Evolutionary conservation across 2,888 invertebrate species (phyloP), one percentile per base, ranked within the genome.

Genomic region (Belgica antarctica): DNA sequence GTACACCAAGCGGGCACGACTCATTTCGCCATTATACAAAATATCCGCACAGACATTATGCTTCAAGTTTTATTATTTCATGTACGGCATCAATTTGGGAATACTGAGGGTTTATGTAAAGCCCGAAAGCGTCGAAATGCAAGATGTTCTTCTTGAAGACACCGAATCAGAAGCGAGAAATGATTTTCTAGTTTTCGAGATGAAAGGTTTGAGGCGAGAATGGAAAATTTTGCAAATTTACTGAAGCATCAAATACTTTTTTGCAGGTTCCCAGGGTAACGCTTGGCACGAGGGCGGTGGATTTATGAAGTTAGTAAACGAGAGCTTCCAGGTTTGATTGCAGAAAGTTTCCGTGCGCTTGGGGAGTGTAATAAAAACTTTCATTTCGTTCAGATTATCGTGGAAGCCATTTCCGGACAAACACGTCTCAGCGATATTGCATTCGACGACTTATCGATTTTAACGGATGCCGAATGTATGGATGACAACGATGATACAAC

Each of bases 391-490:
- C 27, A 92, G 89, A 86, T 94, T 25, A 81, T 92, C 2, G 84
- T 94, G 57, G 90, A 92, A 76, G 92, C 89, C 0, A 82, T 88
- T 0, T 81, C 89, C 28, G 90, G 90, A 0, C 73, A 74, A 0
- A 83, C 83, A 22, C 88, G 85, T 73, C 84, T 87, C 5, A 89
- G 90, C 69, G 92, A 92, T 76, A 88, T 89, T 34, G 92, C 92
- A 0, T 84, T 93, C 12, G 93, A 94, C 74, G 93, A 94, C 76
- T 86, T 93, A 0, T 82, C 83, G 5, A 79, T 92, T 28, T 80
- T 87, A 27, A 83, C 68, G 8, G 68, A 68, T 31, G 52, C 22
- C 5, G 52, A 68, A 25, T 68, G 68, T 28, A 1, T 62, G 3
- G 34, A 57, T n/a, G 62, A 69, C n/a, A 47, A 66, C 10, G 47